These are phyloP conservation scores for Tuberolachnus salignus DNA, from an alignment of 2,888 invertebrate genomes.

Conservation along the genomic window DNA sequence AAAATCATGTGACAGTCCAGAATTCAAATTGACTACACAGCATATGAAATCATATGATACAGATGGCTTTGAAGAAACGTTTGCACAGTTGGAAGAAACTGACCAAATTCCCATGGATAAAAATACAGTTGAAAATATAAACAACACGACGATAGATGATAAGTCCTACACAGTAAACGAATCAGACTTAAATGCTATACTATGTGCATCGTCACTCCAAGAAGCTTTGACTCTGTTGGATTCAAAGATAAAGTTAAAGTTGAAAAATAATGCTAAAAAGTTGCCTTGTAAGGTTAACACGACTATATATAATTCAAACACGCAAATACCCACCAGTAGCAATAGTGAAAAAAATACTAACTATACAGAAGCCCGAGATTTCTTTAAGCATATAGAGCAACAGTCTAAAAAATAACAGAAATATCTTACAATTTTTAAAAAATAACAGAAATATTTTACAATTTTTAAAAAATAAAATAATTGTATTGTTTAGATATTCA, in stretches of 20 bases:
- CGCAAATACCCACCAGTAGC: background rate
- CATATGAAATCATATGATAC: background rate
- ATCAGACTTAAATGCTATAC: slow-evolving; percentile 36
- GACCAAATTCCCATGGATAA: background rate
- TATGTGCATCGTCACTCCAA: slow-evolving; percentile 48
- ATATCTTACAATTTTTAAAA: too few species aligned
- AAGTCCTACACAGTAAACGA: slow-evolving; percentile 33
- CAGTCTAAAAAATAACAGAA: slow-evolving; percentile 21
- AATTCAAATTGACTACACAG: slow-evolving; percentile 22
- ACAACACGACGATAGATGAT: background rate
- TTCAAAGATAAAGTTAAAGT: slow-evolving; percentile 42
- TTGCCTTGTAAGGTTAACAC: background rate
- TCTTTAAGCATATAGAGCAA: slow-evolving; percentile 29
- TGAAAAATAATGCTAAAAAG: background rate
- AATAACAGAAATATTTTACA: background rate
- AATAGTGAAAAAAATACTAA: background rate
- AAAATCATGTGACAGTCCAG: slow-evolving; percentile 6
- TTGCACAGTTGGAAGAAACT: slow-evolving; percentile 10
- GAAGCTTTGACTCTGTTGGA: slow-evolving; percentile 40
- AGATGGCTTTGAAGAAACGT: slow-evolving; percentile 19
- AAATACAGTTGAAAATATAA: background rate
- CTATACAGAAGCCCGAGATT: slow-evolving; percentile 9
- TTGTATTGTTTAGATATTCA: background rate
- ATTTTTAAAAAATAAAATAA: background rate
- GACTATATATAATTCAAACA: background rate